These are phyloP conservation scores for Xiphophorus hellerii DNA, from an alignment of 2,113 vertebrate genomes.

Conservation along the genomic window DNA sequence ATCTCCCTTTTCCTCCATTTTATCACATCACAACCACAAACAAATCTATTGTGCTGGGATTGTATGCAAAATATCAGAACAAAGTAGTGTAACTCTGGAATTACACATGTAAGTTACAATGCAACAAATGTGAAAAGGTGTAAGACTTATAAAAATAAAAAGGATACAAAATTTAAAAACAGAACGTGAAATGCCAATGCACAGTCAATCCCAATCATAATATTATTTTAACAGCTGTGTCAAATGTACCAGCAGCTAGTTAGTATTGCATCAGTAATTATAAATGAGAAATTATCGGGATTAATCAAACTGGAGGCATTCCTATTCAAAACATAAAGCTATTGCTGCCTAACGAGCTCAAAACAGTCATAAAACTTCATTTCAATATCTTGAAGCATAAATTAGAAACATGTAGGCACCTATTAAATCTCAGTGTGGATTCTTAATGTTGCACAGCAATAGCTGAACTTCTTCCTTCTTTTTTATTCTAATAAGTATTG, in stretches of 20 bases:
- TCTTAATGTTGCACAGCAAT: neutral
- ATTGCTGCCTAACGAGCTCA: neutral
- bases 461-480: neutral
- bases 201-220: neutral
- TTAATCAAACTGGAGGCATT: neutral
- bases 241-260: neutral
- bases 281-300: neutral
- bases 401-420: neutral
- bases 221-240: neutral
- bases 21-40: no score
- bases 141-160: neutral
- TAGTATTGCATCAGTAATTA: neutral
- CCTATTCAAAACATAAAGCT: neutral
- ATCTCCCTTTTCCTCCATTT: no score
- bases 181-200: neutral
- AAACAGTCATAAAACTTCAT: neutral
- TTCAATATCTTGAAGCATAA: neutral
- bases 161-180: no score
- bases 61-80: no score
- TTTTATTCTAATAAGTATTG: neutral
- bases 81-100: no score
- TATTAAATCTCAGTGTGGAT: neutral
- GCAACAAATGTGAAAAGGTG: neutral
- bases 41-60: no score
- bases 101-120: neutral